Conservation (phyloP, 2,888 invertebrate species). For the Agapostemon virescens region DNA sequence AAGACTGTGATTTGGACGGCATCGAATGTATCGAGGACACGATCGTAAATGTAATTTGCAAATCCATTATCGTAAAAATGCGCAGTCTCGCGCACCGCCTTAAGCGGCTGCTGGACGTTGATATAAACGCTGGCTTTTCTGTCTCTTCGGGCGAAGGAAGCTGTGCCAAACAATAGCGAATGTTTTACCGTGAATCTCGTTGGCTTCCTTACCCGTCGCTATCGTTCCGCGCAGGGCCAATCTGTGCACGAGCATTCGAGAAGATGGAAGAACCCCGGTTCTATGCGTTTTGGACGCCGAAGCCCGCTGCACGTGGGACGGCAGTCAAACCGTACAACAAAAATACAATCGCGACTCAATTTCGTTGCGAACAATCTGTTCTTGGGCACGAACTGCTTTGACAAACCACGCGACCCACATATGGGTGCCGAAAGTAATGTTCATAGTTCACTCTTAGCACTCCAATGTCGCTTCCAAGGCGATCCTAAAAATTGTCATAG, state of each 20-base stretch:
- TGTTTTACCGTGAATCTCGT: slow-evolving; percentile 52
- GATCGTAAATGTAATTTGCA: slow-evolving; percentile 25
- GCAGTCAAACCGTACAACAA: not conserved
- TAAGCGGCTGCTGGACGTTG: slow-evolving; percentile 32
- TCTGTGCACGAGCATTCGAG: slow-evolving; percentile 33
- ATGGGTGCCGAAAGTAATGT: too few species aligned
- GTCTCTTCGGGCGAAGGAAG: slow-evolving; percentile 21
- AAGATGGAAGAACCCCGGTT: not conserved
- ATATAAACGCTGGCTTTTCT: slow-evolving; percentile 34
- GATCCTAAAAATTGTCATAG: too few species aligned
- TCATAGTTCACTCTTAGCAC: too few species aligned
- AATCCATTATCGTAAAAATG: slow-evolving; percentile 46
- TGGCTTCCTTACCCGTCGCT: slow-evolving; percentile 34
- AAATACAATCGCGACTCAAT: not conserved
- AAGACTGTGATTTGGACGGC: slow-evolving; percentile 19
- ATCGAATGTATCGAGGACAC: slow-evolving; percentile 34
- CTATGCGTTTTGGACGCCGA: not conserved
- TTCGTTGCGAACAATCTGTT: not conserved
- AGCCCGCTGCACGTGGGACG: not conserved
- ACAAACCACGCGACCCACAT: too few species aligned
- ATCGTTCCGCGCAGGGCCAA: slow-evolving; percentile 28
- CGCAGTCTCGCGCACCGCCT: slow-evolving; percentile 14
- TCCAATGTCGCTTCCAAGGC: too few species aligned
- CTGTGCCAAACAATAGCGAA: slow-evolving; percentile 38
- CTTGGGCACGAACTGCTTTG: not conserved